These are phyloP conservation scores for Phylloscopus whistleri DNA, from an alignment of 2,113 vertebrate species.

Conservation along the genomic window DNA sequence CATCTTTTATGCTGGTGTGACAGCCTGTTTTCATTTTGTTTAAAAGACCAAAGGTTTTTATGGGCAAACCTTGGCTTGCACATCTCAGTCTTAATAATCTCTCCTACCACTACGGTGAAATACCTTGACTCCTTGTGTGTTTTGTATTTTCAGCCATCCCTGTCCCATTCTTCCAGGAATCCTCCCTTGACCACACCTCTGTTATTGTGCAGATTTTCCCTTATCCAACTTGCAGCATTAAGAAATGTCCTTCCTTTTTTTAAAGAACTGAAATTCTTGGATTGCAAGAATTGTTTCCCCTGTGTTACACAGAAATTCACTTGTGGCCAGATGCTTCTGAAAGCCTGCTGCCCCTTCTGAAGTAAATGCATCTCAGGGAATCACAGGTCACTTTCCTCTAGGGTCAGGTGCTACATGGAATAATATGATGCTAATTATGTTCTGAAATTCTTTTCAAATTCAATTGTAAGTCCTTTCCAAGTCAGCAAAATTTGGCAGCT, in stretches of 20 bases:
- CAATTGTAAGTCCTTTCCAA: neutral
- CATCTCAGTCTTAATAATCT: neutral
- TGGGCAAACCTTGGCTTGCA: neutral
- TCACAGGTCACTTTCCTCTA: neutral
- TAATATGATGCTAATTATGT: neutral
- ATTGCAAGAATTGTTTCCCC: neutral
- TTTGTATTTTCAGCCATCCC: neutral
- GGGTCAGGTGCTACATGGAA: neutral
- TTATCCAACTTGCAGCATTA: neutral
- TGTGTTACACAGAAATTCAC: neutral
- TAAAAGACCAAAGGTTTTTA: neutral
- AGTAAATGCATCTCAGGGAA: neutral
- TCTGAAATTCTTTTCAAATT: neutral
- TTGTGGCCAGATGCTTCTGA: neutral
- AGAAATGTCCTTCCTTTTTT: neutral
- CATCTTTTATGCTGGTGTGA: neutral
- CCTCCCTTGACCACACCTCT: neutral
- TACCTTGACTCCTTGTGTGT: neutral
- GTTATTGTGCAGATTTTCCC: neutral
- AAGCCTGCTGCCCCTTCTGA: neutral
- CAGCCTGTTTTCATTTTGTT: slow-evolving; percentile 6
- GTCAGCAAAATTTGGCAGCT: neutral
- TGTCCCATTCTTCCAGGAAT: neutral
- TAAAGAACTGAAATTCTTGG: neutral
- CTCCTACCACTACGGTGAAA: neutral